Evolutionary conservation across 2,888 invertebrate species (phyloP).

Genomic region (Apodemia mormo): DNA sequence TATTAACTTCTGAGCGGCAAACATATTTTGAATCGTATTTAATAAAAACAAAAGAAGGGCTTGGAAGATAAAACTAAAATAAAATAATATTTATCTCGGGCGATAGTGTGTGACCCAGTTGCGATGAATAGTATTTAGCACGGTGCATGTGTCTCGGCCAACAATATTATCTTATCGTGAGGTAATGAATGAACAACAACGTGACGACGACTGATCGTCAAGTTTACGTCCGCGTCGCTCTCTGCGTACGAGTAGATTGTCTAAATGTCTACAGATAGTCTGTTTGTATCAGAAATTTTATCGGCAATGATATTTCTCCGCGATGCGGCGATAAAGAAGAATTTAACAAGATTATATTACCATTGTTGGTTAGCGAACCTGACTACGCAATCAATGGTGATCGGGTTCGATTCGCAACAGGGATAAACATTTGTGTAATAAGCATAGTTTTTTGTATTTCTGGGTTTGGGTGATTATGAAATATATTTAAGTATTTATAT

Average conservation of each 20-base stretch:
- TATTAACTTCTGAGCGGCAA: too few species aligned
- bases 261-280: not conserved
- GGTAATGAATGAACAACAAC: slow-evolving; percentile 5
- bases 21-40: not conserved
- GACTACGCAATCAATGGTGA: too few species aligned
- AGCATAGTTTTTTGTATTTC: too few species aligned
- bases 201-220: not conserved
- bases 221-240: not conserved
- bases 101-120: slow-evolving; percentile 5
- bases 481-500: too few species aligned
- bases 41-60: not conserved
- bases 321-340: too few species aligned
- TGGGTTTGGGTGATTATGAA: too few species aligned
- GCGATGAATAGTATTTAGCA: not conserved
- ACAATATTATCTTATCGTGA: slow-evolving; percentile 1
- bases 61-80: not conserved
- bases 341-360: too few species aligned
- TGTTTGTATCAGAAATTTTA: not conserved
- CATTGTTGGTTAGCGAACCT: too few species aligned
- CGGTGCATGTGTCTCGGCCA: not conserved
- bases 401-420: too few species aligned
- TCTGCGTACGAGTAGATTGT: not conserved
- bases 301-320: too few species aligned
- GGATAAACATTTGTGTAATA: too few species aligned
- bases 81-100: not conserved